phyloP scores from a whole-genome alignment of 2,888 invertebrate species.

The Plemyria rubiginata region DNA sequence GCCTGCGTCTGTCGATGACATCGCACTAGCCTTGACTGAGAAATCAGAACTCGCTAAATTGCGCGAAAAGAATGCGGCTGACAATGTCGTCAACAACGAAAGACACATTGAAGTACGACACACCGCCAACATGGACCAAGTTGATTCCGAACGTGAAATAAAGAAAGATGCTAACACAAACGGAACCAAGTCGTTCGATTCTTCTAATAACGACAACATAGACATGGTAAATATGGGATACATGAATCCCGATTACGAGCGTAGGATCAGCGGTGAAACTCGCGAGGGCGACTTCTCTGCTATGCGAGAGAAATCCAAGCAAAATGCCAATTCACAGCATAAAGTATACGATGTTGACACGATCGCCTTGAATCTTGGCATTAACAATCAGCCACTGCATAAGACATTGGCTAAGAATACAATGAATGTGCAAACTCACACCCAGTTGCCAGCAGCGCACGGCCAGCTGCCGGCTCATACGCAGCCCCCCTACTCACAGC shows the following conservation, averaged over 20 bases:
- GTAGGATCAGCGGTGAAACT: constrained; percentile 57
- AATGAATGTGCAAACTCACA: constrained; percentile 25
- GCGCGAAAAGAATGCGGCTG: constrained; percentile 60
- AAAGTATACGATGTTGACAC: constrained; percentile 74
- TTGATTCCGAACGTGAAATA: constrained; percentile 53
- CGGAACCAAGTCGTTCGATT: constrained; percentile 54
- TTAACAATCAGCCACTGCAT: constrained; percentile 66
- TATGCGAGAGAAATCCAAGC: constrained; percentile 57
- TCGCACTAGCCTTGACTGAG: constrained; percentile 72
- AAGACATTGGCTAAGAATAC: constrained; percentile 59
- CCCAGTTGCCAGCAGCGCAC: neutral
- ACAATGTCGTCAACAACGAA: constrained; percentile 44
- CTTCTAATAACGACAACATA: constrained; percentile 67
- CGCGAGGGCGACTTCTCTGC: constrained; percentile 55
- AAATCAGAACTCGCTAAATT: constrained; percentile 71
- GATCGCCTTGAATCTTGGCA: constrained; percentile 75
- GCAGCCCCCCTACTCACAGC: constrained; percentile 15
- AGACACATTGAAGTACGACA: constrained; percentile 54
- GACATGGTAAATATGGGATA: constrained; percentile 83
- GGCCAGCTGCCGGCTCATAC: constrained; percentile 10
- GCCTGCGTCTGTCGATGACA: constrained; percentile 68
- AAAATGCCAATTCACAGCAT: constrained; percentile 55
- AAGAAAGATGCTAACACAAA: constrained; percentile 58
- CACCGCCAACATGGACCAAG: constrained; percentile 49
- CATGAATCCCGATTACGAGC: constrained; percentile 69